Evolutionary conservation across 2,888 invertebrate genomes (phyloP), one percentile per base, ranked within the genome.

Genomic region (Agrochola lota): DNA sequence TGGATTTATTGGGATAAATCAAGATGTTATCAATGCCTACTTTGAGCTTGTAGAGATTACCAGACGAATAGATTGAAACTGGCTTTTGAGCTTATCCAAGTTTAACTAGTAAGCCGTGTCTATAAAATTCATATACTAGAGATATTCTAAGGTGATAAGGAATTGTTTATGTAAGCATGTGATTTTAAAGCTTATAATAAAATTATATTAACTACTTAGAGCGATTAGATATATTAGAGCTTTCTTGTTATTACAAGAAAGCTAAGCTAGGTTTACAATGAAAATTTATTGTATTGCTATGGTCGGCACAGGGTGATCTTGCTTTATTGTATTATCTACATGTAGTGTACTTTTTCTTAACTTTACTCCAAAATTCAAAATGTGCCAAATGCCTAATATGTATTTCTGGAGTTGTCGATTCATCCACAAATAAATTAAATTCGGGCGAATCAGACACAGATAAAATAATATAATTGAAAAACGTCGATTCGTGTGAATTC

Each of bases 11-110:
- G n/a, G 40, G 2, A 59, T 52, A 43, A 5, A 78, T 35, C 23
- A 11, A 66, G 55, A 67, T 80, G 15, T 15, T 83, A 71, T 71
- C 30, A 57, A 66, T 49, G 49, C 20, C 17, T 77, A 46, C 77
- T 77, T 77, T 62, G 59, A 70, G 60, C 30, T 62, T 43, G 15
- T 63, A 66, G 17, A 70, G 57, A 78, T 83, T 68, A 78, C 52
- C 55, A 43, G 77, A 77, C 20, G 35, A 55, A 66, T n/a, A 15
- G 4, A 57, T 57, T 23, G 49, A 57, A 77, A 69, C 35, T 43
- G 77, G 64, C 35, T 69, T 60, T 55, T 17, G 40, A 68, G 62
- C 43, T 67, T 57, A 81, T 26, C 26, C 46, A 63, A 35, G 60
- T 67, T 74, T 11, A 26, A 43, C 6, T 5, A 23, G 26, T 62